Evolutionary conservation across 2,797 vertebrate genomes (phyloP).

Genomic region (Tragelaphus eurycerus): DNA sequence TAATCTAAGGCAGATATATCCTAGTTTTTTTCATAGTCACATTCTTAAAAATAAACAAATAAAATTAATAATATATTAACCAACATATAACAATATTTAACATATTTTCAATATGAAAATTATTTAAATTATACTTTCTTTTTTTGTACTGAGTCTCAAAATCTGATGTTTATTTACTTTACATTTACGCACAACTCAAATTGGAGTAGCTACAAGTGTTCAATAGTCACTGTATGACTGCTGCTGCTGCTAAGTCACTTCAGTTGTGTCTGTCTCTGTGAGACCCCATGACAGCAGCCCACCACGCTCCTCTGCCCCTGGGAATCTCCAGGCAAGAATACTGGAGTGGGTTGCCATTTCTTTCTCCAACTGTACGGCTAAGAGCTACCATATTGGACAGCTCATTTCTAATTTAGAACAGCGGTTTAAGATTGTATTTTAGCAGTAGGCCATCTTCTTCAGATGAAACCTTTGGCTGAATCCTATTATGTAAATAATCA

Average conservation of each 20-base stretch:
- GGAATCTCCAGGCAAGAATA: background rate
- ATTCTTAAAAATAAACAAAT: background rate
- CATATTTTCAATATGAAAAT: background rate
- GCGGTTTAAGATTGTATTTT: background rate
- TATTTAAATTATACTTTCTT: background rate
- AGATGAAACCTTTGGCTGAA: background rate
- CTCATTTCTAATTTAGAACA: background rate
- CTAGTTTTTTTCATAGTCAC: background rate
- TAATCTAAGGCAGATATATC: background rate
- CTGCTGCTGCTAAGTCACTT: background rate
- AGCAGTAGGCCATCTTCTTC: background rate
- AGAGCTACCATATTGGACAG: background rate
- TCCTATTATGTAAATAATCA: background rate
- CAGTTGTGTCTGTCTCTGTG: too few species aligned
- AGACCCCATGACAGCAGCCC: fast-evolving
- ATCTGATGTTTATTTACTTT: background rate
- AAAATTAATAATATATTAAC: background rate
- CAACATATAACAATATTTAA: background rate
- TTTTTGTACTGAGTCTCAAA: background rate
- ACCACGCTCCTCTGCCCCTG: background rate
- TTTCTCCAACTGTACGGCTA: background rate
- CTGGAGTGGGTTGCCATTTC: background rate
- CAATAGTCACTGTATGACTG: background rate
- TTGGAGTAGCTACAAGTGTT: background rate
- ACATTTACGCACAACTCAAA: background rate